Evolutionary conservation across 2,113 vertebrate species (phyloP).

Genomic region (Proteles cristata): DNA sequence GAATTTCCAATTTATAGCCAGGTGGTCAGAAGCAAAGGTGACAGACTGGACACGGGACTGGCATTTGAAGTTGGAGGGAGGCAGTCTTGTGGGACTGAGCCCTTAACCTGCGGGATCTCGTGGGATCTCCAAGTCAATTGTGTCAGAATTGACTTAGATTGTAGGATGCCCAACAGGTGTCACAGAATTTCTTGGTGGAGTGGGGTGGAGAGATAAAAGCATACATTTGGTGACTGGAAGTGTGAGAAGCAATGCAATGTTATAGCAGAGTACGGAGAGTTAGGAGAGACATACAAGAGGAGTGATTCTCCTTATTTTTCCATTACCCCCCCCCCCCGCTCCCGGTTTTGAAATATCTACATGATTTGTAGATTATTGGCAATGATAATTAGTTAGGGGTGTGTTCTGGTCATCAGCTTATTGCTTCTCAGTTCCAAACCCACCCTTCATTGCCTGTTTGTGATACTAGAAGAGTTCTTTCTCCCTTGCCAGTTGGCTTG

Average conservation of each 20-base stretch:
- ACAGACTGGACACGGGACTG: neutral
- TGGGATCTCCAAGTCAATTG: neutral
- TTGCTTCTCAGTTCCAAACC: neutral
- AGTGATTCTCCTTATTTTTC: neutral
- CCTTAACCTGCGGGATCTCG: neutral
- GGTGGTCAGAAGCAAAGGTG: neutral
- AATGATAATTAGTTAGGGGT: neutral
- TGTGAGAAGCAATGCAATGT: neutral
- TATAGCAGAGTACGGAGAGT: neutral
- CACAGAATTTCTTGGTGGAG: neutral
- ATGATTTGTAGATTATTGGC: neutral
- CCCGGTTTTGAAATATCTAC: neutral
- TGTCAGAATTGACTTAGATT: neutral
- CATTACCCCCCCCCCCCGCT: neutral
- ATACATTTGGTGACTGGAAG: neutral
- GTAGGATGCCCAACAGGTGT: neutral
- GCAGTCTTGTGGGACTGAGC: neutral
- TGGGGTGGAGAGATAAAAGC: neutral
- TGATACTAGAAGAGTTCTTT: too few species aligned
- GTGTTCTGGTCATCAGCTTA: neutral
- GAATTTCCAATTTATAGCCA: neutral
- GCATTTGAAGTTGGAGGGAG: neutral
- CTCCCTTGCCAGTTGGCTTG: neutral
- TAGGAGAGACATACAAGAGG: neutral
- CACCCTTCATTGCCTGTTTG: neutral